Evolutionary conservation across 1,140 invertebrate genomes (phyloP), one percentile per base, ranked within the genome.

Genomic region (Adelges cooleyi): DNA sequence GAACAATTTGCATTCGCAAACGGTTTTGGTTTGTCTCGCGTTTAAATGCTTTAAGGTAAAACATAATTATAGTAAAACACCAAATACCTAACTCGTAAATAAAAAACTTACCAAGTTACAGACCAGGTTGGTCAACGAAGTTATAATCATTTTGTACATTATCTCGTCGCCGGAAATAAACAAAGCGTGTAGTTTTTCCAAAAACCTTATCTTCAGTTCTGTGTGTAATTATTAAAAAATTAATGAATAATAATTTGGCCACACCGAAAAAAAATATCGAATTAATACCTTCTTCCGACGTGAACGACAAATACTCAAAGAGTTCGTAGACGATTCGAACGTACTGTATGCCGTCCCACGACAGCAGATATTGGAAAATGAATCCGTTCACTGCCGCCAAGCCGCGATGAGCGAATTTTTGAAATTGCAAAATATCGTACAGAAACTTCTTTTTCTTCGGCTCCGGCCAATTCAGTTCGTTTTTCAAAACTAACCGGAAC

Each of bases 61-160:
- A 11, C 27, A 27, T 33, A 17, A 51, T n/a, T 51, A 27, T 50
- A 27, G 29, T 40, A 56, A 23, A 25, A 11, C 11, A 33, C 11
- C 11, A 6, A 33, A 6, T 11, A 33, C n/a, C n/a, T 33, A 33
- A 33, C 5, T 33, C 29, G 5, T 6, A 33, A 33, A 5, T 11
- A 6, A 33, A 33, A 5, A 33, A 48, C 56, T 62, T 62, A 62
- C 56, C 25, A 62, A 62, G 46, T 62, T 62, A 46, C 56, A 62
- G n/a, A 62, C 25, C 18, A 62, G 42, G n/a, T 62, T 62, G 4
- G 56, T 62, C 13, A 62, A 48, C 27, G 56, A 62, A 20, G 27
- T 62, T 10, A 62, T 62, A 20, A 62, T 13, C 25, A 62, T 62
- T 46, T 25, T 48, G 27, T 48, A 48, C 15, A 62, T 62, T 6